Conservation (phyloP, 2,888 invertebrate species). For the Orchesella flavescens region DNA sequence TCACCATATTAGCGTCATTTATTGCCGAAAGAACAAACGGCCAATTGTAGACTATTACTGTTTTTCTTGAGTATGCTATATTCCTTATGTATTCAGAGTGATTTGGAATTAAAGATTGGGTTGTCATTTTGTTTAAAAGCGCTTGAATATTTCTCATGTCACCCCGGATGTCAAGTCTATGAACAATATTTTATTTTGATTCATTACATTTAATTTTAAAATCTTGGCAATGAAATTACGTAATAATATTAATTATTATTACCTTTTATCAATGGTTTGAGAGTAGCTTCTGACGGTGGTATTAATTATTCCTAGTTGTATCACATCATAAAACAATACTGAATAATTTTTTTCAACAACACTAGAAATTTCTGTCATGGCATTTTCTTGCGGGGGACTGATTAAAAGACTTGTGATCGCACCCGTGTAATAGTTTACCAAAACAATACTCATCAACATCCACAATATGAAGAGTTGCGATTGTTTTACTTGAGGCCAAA, state of each 20-base stretch:
- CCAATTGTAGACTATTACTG: not conserved
- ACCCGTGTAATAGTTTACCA: constrained; percentile 16
- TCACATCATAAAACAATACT: not conserved
- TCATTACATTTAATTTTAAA: too few relatives aligned
- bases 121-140: not conserved
- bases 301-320: not conserved
- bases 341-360: constrained; percentile 13
- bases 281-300: not conserved
- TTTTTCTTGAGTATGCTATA: not conserved
- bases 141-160: too few relatives aligned
- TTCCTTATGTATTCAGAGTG: not conserved
- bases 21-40: constrained; percentile 11
- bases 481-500: not conserved
- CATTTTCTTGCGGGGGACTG: constrained; percentile 2
- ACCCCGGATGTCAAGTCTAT: too few relatives aligned
- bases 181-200: too few relatives aligned
- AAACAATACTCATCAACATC: constrained; percentile 6
- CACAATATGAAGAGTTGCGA: not conserved
- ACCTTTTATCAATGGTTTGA: not conserved
- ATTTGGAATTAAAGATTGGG: not conserved
- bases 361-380: not conserved
- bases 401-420: constrained; percentile 10
- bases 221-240: too few relatives aligned
- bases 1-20: not conserved
- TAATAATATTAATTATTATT: too few relatives aligned